Evolutionary conservation across 2,888 invertebrate species (phyloP).

Genomic region (Brachynemurus nebulosus): DNA sequence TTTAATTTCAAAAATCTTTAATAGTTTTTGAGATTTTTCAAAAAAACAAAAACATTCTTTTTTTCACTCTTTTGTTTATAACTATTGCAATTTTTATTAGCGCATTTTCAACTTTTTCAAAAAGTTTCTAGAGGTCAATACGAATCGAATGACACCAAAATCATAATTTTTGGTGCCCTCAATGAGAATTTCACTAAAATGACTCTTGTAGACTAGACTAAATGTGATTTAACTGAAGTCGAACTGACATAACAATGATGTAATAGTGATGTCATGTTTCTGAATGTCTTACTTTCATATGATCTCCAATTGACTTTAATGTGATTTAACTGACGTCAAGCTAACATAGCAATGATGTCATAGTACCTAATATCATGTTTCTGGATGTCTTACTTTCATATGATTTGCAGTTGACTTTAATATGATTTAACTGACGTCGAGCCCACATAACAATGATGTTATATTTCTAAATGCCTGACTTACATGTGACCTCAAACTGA

Average conservation of each 20-base stretch:
- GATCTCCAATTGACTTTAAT: not conserved
- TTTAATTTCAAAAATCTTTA: too few species aligned
- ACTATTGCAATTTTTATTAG: too few species aligned
- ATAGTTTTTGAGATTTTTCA: too few species aligned
- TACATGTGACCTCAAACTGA: not conserved
- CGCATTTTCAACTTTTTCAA: too few species aligned
- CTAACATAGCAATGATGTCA: conserved; percentile 2
- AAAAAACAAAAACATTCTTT: too few species aligned
- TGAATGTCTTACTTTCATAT: not conserved
- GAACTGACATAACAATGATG: not conserved
- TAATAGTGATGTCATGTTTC: not conserved
- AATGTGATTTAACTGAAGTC: not conserved
- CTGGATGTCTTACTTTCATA: not conserved
- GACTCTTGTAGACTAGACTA: too few species aligned
- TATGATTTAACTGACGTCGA: not conserved
- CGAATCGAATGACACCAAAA: too few species aligned
- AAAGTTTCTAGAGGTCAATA: too few species aligned
- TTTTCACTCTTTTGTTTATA: too few species aligned
- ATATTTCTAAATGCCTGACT: not conserved
- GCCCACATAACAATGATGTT: not conserved
- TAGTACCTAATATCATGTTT: not conserved
- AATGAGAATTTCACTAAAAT: too few species aligned
- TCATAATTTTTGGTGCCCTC: too few species aligned
- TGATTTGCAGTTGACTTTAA: not conserved
- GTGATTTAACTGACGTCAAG: not conserved